Conservation (phyloP, 2,113 vertebrate genomes). For the Crypturellus undulatus region DNA sequence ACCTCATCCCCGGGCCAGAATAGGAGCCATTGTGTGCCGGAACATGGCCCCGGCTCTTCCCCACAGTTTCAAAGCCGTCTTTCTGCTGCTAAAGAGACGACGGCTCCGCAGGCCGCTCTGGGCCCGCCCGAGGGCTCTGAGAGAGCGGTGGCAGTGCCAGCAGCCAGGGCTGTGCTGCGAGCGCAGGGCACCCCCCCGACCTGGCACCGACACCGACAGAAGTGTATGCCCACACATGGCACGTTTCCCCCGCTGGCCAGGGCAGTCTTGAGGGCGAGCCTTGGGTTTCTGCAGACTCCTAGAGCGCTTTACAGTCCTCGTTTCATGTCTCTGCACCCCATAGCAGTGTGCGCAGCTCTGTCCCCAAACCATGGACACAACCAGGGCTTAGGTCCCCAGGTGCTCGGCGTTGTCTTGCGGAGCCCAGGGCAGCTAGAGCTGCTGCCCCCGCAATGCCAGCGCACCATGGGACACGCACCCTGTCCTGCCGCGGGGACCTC, state of each 20-base stretch:
- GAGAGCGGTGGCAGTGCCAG: fast-evolving
- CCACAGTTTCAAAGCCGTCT: fast-evolving
- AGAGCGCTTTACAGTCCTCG: neutral
- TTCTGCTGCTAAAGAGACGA: neutral
- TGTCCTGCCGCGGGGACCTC: fast-evolving
- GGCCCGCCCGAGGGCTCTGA: neutral
- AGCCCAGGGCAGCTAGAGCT: neutral
- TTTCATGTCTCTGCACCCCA: neutral
- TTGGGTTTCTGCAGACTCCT: neutral
- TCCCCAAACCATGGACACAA: no score
- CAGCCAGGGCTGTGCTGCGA: fast-evolving
- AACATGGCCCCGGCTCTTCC: neutral
- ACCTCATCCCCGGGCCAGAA: neutral
- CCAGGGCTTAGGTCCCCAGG: fast-evolving
- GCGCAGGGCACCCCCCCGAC: fast-evolving
- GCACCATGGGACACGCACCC: neutral
- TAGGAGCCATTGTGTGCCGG: neutral
- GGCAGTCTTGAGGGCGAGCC: neutral
- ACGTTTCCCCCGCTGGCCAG: neutral
- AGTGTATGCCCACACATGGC: fast-evolving
- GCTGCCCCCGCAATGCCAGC: neutral
- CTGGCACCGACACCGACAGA: fast-evolving
- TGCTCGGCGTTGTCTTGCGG: neutral
- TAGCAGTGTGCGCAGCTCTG: neutral
- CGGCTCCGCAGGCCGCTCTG: fast-evolving